Conservation (phyloP, 2,113 vertebrate genomes). For the Gopherus flavomarginatus region DNA sequence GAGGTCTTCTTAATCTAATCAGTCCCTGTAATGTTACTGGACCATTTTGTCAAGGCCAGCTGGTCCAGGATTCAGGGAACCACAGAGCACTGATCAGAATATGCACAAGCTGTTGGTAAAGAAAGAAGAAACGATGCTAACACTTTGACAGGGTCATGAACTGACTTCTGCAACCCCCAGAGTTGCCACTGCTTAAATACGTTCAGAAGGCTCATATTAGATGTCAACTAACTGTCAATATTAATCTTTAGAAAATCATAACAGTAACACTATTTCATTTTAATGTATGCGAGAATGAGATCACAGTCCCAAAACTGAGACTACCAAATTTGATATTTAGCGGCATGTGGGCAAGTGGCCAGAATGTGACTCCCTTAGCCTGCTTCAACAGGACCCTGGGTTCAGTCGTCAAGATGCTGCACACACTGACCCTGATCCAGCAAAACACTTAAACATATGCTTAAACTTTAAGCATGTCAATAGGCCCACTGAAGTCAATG, state of each 20-base stretch:
- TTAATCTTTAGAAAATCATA: not conserved
- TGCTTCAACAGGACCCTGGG: not conserved
- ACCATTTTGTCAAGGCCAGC: not conserved
- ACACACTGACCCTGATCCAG: not conserved
- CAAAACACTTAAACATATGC: not conserved
- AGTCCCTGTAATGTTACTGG: not conserved
- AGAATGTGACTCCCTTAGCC: not conserved
- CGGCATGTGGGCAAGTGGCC: not conserved
- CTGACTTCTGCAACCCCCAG: not conserved
- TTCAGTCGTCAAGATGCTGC: rapidly evolving
- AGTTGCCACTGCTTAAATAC: not conserved
- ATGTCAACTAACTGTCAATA: slow-evolving; percentile 8
- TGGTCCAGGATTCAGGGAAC: not conserved
- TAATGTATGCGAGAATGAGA: not conserved
- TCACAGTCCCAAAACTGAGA: not conserved
- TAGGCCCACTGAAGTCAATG: not conserved
- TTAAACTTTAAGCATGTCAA: not conserved
- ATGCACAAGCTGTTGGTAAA: not conserved
- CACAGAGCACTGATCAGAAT: not conserved
- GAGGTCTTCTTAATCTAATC: not conserved
- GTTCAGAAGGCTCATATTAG: not conserved
- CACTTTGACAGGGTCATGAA: not conserved
- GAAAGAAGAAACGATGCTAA: not conserved
- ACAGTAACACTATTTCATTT: not conserved
- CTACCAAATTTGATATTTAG: not conserved